Evolutionary conservation across 2,888 invertebrate genomes (phyloP), one percentile per base, ranked within the genome.

Genomic region (Atrina japonica): DNA sequence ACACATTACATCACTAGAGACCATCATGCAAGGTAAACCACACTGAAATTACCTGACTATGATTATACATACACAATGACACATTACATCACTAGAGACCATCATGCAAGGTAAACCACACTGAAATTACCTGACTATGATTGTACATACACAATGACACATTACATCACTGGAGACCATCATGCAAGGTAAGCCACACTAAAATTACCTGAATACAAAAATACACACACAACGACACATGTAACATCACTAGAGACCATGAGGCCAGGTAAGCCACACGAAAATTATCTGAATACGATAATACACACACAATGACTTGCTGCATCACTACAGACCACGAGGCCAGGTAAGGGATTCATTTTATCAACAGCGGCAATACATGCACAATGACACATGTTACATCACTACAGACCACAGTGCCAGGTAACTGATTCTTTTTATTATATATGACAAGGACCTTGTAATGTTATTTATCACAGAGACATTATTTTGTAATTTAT

Each of bases 81-180:
- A 40, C 94, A 94, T 96, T 81, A 96, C 96, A 21, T 96, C 96
- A 23, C 93, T 96, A 61, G 97, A 97, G 91, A 95, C 96, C 63
- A 95, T 96, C 66, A 92, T 96, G 91, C 91, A 21, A 88, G 89
- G 88, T 91, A 53, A 30, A 6, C 7, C 52, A 52, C n/a, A 52
- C 0, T 23, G 7, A 27, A 11, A 53, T 91, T 97, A 73, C 86
- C 89, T 6, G 86, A 88, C 35, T 96, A 96, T 88, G 96, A 96
- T 18, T 96, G 96, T 82, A 95, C 95, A 5, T 94, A 94, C 87
- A 94, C 96, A 1, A 96, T 96, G 5, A 94, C 95, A 40, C 94
- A 94, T 96, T 81, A 96, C 96, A 21, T 96, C 96, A 23, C 93
- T 96, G 61, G 97, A 97, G 91, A 95, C 96, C 63, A 95, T 96